phyloP scores from a whole-genome alignment of 23 tunicate species.

The Trididemnum nubilum region DNA sequence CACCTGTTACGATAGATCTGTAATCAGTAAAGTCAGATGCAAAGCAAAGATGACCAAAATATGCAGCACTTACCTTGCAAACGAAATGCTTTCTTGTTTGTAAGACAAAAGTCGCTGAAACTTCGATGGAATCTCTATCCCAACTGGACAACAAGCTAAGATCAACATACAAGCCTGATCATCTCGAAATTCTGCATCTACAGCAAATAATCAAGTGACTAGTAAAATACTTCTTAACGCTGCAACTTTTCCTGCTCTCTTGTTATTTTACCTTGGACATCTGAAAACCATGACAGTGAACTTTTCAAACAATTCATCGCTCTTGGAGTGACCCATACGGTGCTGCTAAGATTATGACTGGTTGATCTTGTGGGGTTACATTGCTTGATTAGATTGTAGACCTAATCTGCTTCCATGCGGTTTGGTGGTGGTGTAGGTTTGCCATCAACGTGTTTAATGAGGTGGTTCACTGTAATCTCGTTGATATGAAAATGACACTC shows the following conservation, averaged over 20 bases:
- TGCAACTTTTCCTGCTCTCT: neutral
- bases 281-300: conserved; percentile 2
- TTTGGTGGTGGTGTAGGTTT: neutral
- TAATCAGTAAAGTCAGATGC: neutral
- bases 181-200: conserved; percentile 11
- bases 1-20: neutral
- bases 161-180: neutral
- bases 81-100: conserved; percentile 1
- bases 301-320: neutral
- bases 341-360: neutral
- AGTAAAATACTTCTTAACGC: neutral
- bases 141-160: neutral
- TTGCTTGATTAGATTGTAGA: neutral
- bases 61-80: neutral
- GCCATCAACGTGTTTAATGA: neutral
- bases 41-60: neutral
- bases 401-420: neutral
- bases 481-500: neutral
- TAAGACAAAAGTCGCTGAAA: conserved; percentile 3
- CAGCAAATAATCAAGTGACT: neutral
- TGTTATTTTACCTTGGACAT: neutral
- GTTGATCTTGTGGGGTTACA: neutral
- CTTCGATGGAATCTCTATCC: neutral
- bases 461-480: conserved; percentile 1
- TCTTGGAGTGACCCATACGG: neutral